Percentiles rank a stretch among this genome's conserved stretches.
These are phyloP conservation scores for Hirudo medicinalis DNA, from an alignment of 1,140 invertebrate genomes.

Conservation along the genomic window DNA sequence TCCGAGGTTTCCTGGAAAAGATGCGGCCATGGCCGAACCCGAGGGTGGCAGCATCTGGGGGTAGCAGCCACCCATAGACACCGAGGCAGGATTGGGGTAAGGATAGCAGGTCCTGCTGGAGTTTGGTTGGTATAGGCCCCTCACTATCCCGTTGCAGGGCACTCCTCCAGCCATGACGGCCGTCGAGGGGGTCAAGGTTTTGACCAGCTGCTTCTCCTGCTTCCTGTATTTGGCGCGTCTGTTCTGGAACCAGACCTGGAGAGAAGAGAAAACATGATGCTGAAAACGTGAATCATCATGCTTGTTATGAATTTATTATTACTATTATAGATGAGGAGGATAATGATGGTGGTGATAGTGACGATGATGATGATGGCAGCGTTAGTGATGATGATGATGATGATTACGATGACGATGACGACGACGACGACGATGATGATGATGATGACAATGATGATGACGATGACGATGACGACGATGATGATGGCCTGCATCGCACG, in stretches of 20 bases:
- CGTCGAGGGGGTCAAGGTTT: conserved; percentile 33
- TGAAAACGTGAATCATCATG: neutral
- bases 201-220: conserved; percentile 41
- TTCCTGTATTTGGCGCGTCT: conserved; percentile 42
- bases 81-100: neutral
- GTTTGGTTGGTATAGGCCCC: conserved; percentile 78
- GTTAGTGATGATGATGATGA: neutral
- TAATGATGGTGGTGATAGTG: conserved; percentile 8
- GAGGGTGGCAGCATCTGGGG: conserved; percentile 15
- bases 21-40: neutral
- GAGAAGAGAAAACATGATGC: neutral
- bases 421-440: too few relatives aligned
- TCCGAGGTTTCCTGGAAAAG: neutral
- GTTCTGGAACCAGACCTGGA: conserved; percentile 40
- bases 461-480: conserved; percentile 14
- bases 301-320: conserved; percentile 17
- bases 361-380: conserved; percentile 14
- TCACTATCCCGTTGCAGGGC: conserved; percentile 85
- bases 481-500: neutral
- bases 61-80: conserved; percentile 14
- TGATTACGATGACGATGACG: neutral
- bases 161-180: conserved; percentile 52
- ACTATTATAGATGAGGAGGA: conserved; percentile 16
- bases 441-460: conserved; percentile 2
- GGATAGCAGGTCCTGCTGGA: neutral